Evolutionary conservation across 2,797 vertebrate genomes (phyloP).

Genomic region (Chanos chanos): DNA sequence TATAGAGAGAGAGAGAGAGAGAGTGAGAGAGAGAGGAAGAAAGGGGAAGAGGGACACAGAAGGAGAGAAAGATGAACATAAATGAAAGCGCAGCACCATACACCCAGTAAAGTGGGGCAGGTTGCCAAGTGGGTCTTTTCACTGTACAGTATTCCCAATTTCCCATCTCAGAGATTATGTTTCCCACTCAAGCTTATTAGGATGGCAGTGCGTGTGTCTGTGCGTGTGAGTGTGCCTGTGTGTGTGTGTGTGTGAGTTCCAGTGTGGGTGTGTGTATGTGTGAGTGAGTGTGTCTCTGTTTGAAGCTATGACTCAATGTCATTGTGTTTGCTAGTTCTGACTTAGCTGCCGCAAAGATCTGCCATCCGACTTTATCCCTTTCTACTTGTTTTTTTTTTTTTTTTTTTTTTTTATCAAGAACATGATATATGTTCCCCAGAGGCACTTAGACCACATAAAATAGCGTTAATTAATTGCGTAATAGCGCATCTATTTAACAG

Average conservation of each 20-base stretch:
- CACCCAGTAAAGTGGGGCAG: constrained; percentile 31
- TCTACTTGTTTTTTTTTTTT: no score
- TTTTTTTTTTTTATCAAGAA: no score
- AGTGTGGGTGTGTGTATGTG: neutral
- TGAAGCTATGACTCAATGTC: constrained; percentile 6
- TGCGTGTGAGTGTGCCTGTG: neutral
- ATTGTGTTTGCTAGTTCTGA: constrained; percentile 17
- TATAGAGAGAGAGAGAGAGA: neutral
- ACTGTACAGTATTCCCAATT: constrained; percentile 36
- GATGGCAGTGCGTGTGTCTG: constrained; percentile 10
- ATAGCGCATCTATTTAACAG: constrained; percentile 67
- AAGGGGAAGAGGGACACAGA: neutral
- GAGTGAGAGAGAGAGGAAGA: neutral
- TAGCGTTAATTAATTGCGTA: constrained; percentile 61
- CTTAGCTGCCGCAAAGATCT: constrained; percentile 2
- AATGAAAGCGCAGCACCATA: constrained; percentile 26
- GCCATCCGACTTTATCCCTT: no score
- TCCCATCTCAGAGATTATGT: constrained; percentile 42
- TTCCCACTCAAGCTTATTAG: constrained; percentile 40
- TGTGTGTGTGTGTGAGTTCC: neutral
- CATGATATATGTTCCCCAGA: no score
- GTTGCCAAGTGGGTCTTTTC: constrained; percentile 37
- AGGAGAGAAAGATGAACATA: constrained; percentile 1
- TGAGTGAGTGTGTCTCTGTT: neutral
- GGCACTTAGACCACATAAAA: constrained; percentile 9